Percentiles rank a stretch among this genome's conserved stretches.
Conservation (phyloP, 2,888 invertebrate genomes). For the Acanthosepion lycidas region DNA sequence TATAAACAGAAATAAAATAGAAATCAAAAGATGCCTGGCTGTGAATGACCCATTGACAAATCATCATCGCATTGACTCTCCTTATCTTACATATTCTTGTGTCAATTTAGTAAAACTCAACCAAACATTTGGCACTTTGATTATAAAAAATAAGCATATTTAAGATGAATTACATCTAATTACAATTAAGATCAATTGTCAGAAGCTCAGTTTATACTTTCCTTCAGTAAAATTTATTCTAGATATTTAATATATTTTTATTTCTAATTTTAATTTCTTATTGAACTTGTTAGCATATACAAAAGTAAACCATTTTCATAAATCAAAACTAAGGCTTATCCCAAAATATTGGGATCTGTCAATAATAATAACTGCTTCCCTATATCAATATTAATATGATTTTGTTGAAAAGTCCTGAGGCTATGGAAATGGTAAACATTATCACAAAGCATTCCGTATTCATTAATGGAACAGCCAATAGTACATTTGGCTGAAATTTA, state of each 20-base stretch:
- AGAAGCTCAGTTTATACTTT: background rate
- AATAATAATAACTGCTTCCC: background rate
- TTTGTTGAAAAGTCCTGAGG: no score
- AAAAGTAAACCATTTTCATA: background rate
- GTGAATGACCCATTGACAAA: background rate
- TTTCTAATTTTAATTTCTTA: background rate
- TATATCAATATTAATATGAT: no score
- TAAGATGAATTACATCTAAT: constrained; percentile 3
- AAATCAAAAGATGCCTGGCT: background rate
- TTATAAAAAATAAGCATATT: background rate
- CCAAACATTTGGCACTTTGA: background rate
- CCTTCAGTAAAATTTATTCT: background rate
- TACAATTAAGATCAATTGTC: constrained; percentile 8
- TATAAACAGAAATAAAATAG: background rate
- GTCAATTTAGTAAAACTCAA: background rate
- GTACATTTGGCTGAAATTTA: no score
- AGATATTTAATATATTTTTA: background rate
- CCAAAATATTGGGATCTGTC: background rate
- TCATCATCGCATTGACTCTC: background rate
- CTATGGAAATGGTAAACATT: no score
- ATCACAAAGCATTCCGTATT: no score
- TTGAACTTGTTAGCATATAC: background rate
- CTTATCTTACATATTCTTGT: background rate
- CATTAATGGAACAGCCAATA: no score
- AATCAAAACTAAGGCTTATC: background rate